phyloP scores from a whole-genome alignment of 2,113 vertebrate species.

The Andinoacara biseriatus region DNA sequence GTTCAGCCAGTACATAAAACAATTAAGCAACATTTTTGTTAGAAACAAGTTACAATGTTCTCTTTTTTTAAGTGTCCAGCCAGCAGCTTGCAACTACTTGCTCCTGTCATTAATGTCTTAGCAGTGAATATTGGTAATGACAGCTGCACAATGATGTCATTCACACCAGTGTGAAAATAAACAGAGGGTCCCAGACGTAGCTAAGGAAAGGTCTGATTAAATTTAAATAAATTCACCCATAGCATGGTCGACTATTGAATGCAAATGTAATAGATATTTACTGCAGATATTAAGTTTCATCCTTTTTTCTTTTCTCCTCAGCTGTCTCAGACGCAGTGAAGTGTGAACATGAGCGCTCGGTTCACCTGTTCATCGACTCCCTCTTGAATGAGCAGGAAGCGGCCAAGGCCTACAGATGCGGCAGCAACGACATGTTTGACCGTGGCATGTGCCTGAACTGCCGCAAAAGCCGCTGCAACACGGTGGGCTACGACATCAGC shows the following conservation, averaged over 20 bases:
- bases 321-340: constrained; percentile 77
- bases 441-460: constrained; percentile 82
- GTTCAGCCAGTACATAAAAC: not conserved
- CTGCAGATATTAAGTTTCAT: not conserved
- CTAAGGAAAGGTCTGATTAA: constrained; percentile 8
- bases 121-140: constrained; percentile 24
- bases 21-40: not conserved
- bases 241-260: not conserved
- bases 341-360: constrained; percentile 82
- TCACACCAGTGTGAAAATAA: constrained; percentile 31
- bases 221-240: not conserved
- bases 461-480: constrained; percentile 79
- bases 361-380: constrained; percentile 84
- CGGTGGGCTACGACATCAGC: constrained; percentile 77
- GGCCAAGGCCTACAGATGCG: constrained; percentile 75
- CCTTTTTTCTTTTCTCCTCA: constrained; percentile 37
- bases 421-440: constrained; percentile 75
- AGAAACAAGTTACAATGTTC: not conserved
- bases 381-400: constrained; percentile 75
- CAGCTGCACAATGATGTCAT: constrained; percentile 29
- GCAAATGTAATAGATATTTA: not conserved
- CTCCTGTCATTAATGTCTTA: constrained; percentile 37
- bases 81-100: constrained; percentile 8
- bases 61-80: not conserved
- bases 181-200: constrained; percentile 10